phyloP scores from a whole-genome alignment of 1,140 invertebrate genomes.

The Achroia grisella region DNA sequence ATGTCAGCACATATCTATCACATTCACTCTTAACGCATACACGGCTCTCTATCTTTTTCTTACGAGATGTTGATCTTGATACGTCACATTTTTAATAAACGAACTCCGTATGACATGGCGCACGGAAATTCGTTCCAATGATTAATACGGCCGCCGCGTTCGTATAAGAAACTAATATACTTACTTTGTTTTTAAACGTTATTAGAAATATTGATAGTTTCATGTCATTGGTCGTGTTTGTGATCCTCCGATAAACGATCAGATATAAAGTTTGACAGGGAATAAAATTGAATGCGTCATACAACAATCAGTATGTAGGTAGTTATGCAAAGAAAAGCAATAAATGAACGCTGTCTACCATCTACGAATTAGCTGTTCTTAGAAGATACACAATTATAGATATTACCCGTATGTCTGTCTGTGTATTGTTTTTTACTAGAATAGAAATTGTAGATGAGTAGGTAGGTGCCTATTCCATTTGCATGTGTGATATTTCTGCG shows the following conservation, averaged over 20 bases:
- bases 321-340: constrained; percentile 31
- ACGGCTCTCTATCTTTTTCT: constrained; percentile 43
- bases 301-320: constrained; percentile 43
- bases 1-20: constrained; percentile 61
- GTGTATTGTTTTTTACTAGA: constrained; percentile 18
- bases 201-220: constrained; percentile 73
- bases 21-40: constrained; percentile 27
- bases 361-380: too few relatives aligned
- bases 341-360: background rate
- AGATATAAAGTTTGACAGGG: constrained; percentile 61
- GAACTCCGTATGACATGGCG: constrained; percentile 70
- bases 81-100: constrained; percentile 74
- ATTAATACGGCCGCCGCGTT: constrained; percentile 65
- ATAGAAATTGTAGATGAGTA: constrained; percentile 22
- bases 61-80: constrained; percentile 71
- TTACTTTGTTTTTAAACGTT: constrained; percentile 69
- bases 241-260: constrained; percentile 64
- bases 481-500: constrained; percentile 19
- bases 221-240: constrained; percentile 66
- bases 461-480: constrained; percentile 5
- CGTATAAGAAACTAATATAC: constrained; percentile 62
- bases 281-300: constrained; percentile 48
- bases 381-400: too few relatives aligned
- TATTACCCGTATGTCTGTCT: background rate
- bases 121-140: constrained; percentile 70